phyloP scores from a whole-genome alignment of 2,888 invertebrate species.

The Orthonychiurus folsomi region DNA sequence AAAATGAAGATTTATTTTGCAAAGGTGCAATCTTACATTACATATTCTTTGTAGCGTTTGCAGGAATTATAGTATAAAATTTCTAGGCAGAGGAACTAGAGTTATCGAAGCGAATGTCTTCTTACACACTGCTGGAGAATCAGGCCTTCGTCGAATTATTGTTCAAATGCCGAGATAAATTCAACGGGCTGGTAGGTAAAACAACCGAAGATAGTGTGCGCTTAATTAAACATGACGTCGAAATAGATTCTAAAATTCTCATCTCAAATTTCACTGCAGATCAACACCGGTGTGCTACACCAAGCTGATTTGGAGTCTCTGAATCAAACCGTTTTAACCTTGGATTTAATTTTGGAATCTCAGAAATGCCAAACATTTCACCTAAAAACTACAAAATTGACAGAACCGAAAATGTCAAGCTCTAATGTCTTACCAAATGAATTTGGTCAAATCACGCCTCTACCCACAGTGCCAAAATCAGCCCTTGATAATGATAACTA shows the following conservation, averaged over 20 bases:
- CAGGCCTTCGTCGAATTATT: conserved; percentile 35
- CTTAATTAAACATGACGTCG: too few species aligned
- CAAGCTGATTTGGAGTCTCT: background rate
- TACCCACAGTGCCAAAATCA: too few species aligned
- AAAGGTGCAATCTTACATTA: too few species aligned
- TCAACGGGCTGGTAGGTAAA: conserved; percentile 32
- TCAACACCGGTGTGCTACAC: background rate
- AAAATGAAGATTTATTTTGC: conserved; percentile 32
- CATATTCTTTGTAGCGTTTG: too few species aligned
- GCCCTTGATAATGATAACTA: too few species aligned
- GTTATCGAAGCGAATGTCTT: conserved; percentile 23
- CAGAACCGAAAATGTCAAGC: too few species aligned
- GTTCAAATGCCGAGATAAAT: conserved; percentile 32
- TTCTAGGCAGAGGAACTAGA: conserved; percentile 36
- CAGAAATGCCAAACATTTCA: conserved; percentile 31
- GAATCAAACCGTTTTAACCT: conserved; percentile 15
- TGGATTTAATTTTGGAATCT: conserved; percentile 33
- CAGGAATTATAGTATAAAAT: background rate
- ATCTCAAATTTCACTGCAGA: too few species aligned
- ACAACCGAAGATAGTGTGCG: too few species aligned
- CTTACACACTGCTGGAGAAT: conserved; percentile 30
- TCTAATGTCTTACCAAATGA: too few species aligned
- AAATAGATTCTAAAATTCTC: too few species aligned
- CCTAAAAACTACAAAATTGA: conserved; percentile 2
- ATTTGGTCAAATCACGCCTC: too few species aligned